Evolutionary conservation across 2,113 vertebrate genomes (phyloP), one percentile per base, ranked within the genome.

Genomic region (Reinhardtius hippoglossoides): DNA sequence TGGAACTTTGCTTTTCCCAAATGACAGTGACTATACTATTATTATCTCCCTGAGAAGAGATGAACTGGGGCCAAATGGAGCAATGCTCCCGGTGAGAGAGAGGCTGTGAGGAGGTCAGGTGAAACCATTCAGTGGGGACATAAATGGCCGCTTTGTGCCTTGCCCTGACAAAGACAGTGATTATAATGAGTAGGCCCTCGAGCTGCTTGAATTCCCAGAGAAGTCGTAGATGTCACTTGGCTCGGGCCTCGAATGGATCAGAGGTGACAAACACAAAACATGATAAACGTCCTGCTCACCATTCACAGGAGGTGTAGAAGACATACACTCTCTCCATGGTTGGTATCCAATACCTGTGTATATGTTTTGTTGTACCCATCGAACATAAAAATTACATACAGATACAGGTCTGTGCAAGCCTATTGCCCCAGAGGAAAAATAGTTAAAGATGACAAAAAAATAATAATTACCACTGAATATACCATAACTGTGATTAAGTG

Each of bases 51-150:
- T 31, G 67, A 76, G 42, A 74, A 46, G 50, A 21, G 55, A 84
- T 71, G 40, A 76, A 48, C 52, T 24, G 18, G 44, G 79, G 71
- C 64, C 67, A 84, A 82, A 62, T 71, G 72, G 66, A 78, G 56
- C 74, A 66, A 78, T 81, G 71, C 44, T 73, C 42, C 31, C 23
- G 9, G 50, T 0, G 46, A 18, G n/a, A 74, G 72, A 59, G 57
- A 74, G 63, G 27, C n/a, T n/a, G 55, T 74, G 86, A 82, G 89
- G 86, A 82, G 89, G 81, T 89, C 86, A 88, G 82, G 72, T 80
- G 77, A 15, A 80, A 54, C 37, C 62, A 83, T 86, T 80, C 75
- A 79, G 69, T 5, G 8, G 46, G 57, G 80, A 81, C 58, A 77
- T 61, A 80, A 86, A 87, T 88, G 80, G 80, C 31, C 18, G n/a